Percentiles rank a stretch among this genome's conserved stretches.
These are phyloP conservation scores for Stichodactyla helianthus DNA, from an alignment of 64 coral and sea anemone genomes.

Conservation along the genomic window DNA sequence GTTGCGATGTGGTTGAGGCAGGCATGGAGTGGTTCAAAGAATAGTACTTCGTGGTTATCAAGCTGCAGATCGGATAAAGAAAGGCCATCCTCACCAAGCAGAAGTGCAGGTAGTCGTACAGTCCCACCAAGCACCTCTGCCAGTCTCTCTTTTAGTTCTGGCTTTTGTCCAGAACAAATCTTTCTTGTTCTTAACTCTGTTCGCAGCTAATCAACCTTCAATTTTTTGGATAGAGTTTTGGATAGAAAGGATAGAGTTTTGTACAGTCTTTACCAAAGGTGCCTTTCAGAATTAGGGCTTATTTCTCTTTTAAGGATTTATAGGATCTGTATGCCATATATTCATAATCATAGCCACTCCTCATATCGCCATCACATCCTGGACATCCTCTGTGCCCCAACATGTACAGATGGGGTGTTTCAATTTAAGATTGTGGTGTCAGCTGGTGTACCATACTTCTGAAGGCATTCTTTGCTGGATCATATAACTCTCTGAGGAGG, in stretches of 20 bases:
- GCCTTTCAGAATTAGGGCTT: neutral
- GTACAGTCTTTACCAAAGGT: neutral
- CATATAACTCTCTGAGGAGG: constrained; percentile 25
- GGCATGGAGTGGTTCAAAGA: constrained; percentile 18
- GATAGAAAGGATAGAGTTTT: neutral
- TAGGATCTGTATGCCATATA: neutral
- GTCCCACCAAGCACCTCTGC: neutral
- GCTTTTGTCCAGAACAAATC: neutral
- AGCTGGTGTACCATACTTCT: neutral
- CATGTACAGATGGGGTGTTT: constrained; percentile 23
- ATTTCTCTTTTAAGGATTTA: neutral
- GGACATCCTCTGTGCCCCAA: constrained; percentile 10
- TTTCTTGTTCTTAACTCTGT: constrained; percentile 3
- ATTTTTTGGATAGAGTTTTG: too few relatives aligned
- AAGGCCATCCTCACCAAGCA: neutral
- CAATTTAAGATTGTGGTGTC: constrained; percentile 9
- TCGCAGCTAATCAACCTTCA: neutral
- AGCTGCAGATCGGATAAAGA: constrained; percentile 8
- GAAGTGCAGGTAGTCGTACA: neutral
- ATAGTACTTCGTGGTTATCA: constrained; percentile 22
- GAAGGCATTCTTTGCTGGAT: constrained; percentile 12
- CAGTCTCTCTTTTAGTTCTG: constrained; percentile 1
- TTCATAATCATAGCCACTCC: neutral
- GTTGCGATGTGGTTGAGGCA: constrained; percentile 30
- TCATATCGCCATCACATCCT: constrained; percentile 18